Evolutionary conservation across 92 coral and sea anemone genomes (phyloP).

Genomic region (Nematostella vectensis): DNA sequence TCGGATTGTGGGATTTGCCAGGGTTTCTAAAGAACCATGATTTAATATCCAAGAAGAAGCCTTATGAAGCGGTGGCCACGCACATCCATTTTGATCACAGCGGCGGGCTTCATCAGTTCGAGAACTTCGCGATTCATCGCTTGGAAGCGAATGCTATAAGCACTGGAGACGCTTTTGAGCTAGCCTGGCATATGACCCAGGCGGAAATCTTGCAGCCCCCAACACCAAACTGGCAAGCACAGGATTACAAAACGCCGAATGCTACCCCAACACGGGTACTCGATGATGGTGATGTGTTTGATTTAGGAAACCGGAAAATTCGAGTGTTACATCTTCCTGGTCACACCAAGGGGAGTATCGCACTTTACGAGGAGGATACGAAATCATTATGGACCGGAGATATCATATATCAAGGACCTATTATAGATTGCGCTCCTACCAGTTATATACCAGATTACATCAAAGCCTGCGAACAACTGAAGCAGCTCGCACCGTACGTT

Average conservation of each 20-base stretch:
- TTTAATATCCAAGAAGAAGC: constrained; percentile 26
- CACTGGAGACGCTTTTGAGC: constrained; percentile 29
- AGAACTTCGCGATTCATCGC: constrained; percentile 44
- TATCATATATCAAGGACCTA: constrained; percentile 18
- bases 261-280: constrained; percentile 28
- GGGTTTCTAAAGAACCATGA: constrained; percentile 30
- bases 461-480: constrained; percentile 32
- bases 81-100: constrained; percentile 58
- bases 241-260: constrained; percentile 26
- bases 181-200: constrained; percentile 7
- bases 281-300: constrained; percentile 40
- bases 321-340: constrained; percentile 54
- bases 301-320: constrained; percentile 39
- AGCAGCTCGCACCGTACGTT: constrained; percentile 23
- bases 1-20: constrained; percentile 51
- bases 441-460: constrained; percentile 27
- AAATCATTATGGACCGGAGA: constrained; percentile 36
- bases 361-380: constrained; percentile 36
- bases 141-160: constrained; percentile 42
- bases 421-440: constrained; percentile 46
- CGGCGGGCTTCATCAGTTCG: constrained; percentile 58
- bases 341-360: constrained; percentile 48
- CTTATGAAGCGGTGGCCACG: constrained; percentile 51
- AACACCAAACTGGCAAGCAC: constrained; percentile 23
- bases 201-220: constrained; percentile 25